A percentile compares a stretch with the other conserved stretches of the same genome.
Evolutionary conservation across 2,888 invertebrate species (phyloP).

Genomic region (Chorisops tibialis): DNA sequence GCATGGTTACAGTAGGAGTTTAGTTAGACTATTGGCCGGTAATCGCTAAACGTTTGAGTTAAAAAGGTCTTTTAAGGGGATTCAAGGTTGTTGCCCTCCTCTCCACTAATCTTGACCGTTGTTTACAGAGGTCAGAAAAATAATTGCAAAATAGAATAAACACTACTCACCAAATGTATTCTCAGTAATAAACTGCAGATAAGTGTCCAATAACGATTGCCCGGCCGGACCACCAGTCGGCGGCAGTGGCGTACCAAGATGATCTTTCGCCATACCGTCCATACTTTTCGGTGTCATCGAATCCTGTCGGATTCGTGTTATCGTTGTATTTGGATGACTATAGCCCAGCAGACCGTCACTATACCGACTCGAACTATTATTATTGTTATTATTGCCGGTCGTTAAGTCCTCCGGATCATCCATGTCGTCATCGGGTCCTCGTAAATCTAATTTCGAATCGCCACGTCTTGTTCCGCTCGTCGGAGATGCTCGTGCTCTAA

Average conservation of each 20-base stretch:
- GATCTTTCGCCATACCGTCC: slow-evolving; percentile 60
- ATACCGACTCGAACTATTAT: slow-evolving; percentile 46
- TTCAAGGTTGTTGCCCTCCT: too few species aligned
- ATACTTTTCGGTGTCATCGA: slow-evolving; percentile 65
- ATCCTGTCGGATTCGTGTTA: slow-evolving; percentile 61
- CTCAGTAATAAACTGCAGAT: slow-evolving; percentile 83
- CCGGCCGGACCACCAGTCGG: slow-evolving; percentile 62
- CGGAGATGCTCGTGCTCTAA: slow-evolving; percentile 80
- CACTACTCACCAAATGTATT: slow-evolving; percentile 65
- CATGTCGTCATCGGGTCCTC: slow-evolving; percentile 65
- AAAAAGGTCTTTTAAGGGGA: too few species aligned
- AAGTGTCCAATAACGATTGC: slow-evolving; percentile 80
- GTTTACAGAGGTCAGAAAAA: too few species aligned
- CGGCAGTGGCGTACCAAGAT: slow-evolving; percentile 63
- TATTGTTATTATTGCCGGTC: slow-evolving; percentile 46
- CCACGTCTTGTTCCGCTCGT: slow-evolving; percentile 72
- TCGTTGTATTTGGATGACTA: slow-evolving; percentile 62
- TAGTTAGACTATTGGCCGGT: too few species aligned
- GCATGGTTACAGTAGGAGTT: too few species aligned
- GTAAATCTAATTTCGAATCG: slow-evolving; percentile 74
- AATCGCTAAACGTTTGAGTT: too few species aligned
- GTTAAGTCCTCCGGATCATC: slow-evolving; percentile 79
- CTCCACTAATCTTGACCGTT: too few species aligned
- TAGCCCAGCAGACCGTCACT: slow-evolving; percentile 48
- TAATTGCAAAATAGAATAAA: not conserved